Base-by-base conservation (phyloP, 2,113 vertebrate genomes). In the Corythoichthys haematopterus region DNA sequence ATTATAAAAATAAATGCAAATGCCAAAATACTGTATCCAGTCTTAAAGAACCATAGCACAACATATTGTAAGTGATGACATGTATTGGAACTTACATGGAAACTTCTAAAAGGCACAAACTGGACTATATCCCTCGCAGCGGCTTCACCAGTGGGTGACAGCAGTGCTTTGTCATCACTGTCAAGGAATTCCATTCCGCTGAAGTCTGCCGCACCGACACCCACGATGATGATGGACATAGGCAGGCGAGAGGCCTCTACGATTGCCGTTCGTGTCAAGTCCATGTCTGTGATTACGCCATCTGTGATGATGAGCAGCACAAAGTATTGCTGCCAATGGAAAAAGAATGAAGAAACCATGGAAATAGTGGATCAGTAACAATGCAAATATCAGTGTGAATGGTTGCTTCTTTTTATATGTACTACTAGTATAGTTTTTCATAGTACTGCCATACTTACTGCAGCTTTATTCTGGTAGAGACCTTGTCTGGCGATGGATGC, bases 241-340 rank as follows among this genome's bases (percentile, higher is more conserved):
- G 97, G 97, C 67, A 99, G 80, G 15, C 92, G 95, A 0, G 97
- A 91, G 55, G 97, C 97, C 47, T 92, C 94, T 36, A 99, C 95
- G 6, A 99, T 95, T 46, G 97, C 94, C 1, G 76, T 77, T 65
- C 95, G 91, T 2, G 97, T 98, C 46, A 94, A 88, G 62, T 98
- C 94, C 47, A 99, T 93, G 90, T 99, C 97, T n/a, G 96, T 98
- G 92, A 99, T 98, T 77, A 98, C 95, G 1, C 97, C 96, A 50
- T 99, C 97, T 0, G 97, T 99, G 87, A 99, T 95, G 77, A 99
- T 98, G 68, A 99, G 89, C 38, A 99, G 94, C 13, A 99, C 91
- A 59, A 87, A 97, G 82, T 99, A 99, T 94, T 98, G 95, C 97
- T 99, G 82, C 37, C 45, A 46, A 3, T 3, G 59, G 60, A 35